Base-by-base conservation (phyloP, 2,888 invertebrate genomes). In the Meiosimyza decipiens region DNA sequence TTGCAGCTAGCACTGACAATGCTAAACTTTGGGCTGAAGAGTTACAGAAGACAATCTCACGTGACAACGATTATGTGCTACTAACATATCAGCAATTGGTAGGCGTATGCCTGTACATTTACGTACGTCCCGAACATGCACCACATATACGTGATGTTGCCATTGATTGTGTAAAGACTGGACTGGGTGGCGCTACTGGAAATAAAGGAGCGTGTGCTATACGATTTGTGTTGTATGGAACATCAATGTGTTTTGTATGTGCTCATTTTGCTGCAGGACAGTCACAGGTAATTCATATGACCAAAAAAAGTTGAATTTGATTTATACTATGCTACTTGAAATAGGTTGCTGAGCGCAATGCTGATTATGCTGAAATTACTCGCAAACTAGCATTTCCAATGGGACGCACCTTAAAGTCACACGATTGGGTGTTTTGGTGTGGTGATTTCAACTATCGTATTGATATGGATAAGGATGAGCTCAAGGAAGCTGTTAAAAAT, bases 251-350 rank as follows among this genome's bases (percentile, higher is more conserved):
- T 85, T 99, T 99, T 88, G 95, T 99, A 7, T 99, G 99, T 87
- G 97, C 98, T 50, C 99, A 99, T 88, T 98, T 99, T 88, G 98
- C 99, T 74, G 99, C 99, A 66, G 99, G 99, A 0, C 99, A 99
- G 85, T 95, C 96, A 1, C 98, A 99, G 88, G 94, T 97, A 15
- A 90, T 64, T 50, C 12, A 55, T 40, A 50, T 72, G 33, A 12
- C n/a, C 54, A 40, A 13, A 13, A 40, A 59, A 40, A 15, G 6
- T 16, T n/a, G 22, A 66, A 7, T 51, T 18, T 9, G 15, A 47
- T 40, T 18, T 63, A 1, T 63, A 40, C 7, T 1, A 15, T 63
- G 40, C 40, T 15, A 1, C 51, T 11, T 63, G 28, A 15, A 15
- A 12, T 40, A 79, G 79, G 82, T 84, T 63, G 79, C 82, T 13